Evolutionary conservation across 2,888 invertebrate species (phyloP), one percentile per base, ranked within the genome.

Genomic region (Lasioglossum figueresi): DNA sequence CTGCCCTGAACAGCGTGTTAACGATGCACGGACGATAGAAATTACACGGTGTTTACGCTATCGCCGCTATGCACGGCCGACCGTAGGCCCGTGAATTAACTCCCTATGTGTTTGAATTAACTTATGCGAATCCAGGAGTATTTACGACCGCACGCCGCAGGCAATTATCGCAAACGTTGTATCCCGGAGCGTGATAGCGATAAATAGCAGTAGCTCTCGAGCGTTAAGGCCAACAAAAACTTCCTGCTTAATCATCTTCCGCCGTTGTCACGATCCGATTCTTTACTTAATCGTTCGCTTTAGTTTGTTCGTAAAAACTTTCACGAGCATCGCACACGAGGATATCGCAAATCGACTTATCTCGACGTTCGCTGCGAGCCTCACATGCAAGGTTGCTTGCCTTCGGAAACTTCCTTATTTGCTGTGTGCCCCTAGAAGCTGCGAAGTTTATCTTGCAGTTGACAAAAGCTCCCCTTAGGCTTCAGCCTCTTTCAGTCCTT

Each of bases 41-140:
- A 88, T 88, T 89, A 85, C 85, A 81, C 56, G 85, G 68, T 70
- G 80, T 86, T 89, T 80, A 82, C 88, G 72, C 80, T 79, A 83
- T 77, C 66, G 72, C 27, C 68, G 79, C 52, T 63, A 40, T 68
- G 59, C n/a, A 37, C 56, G 40, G 56, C 66, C 48, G 43, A 66
- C 48, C 40, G 59, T 45, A 14, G 16, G 40, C 1, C 37, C 76
- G 23, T 37, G 74, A 76, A 83, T 80, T 82, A 71, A 76, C 76
- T 27, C n/a, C 34, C 40, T 40, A 45, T 72, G 19, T 76, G 72
- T 40, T 82, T 66, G 72, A 76, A 73, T 74, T 73, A 82, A 80
- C 48, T 80, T 80, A 76, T 34, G 48, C 34, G 27, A 59, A 31
- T 45, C 23, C 4, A 16, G 45, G 14, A 8, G 52, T 68, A 68